phyloP scores from a whole-genome alignment of 2,113 vertebrate genomes.

The Peromyscus leucopus region DNA sequence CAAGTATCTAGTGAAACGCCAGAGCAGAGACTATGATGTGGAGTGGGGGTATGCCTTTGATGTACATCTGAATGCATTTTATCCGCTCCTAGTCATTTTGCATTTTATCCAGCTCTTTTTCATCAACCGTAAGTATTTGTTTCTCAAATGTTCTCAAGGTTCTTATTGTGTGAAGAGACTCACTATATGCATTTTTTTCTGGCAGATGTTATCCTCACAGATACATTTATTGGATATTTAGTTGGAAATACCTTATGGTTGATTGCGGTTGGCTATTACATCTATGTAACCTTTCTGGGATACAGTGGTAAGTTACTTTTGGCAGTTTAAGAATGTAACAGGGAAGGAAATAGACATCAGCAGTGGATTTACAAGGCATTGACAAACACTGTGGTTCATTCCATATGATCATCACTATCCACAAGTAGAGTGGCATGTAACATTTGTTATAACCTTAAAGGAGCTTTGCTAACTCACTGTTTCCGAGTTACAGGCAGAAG shows the following conservation, averaged over 20 bases:
- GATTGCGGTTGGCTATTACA: constrained; percentile 96
- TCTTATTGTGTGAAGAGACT: constrained; percentile 22
- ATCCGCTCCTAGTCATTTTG: constrained; percentile 96
- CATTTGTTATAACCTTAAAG: background rate
- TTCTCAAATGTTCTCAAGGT: background rate
- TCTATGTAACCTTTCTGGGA: constrained; percentile 98
- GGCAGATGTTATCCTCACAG: constrained; percentile 93
- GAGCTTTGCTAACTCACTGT: background rate
- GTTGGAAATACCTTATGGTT: constrained; percentile 97
- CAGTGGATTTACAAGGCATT: background rate
- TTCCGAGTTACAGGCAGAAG: background rate
- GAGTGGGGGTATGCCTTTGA: constrained; percentile 99
- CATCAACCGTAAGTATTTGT: constrained; percentile 95
- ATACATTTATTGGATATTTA: constrained; percentile 90
- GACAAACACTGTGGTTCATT: background rate
- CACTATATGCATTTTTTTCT: constrained; percentile 72
- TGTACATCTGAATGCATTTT: constrained; percentile 98
- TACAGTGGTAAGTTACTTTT: constrained; percentile 93
- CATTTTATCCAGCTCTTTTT: constrained; percentile 99
- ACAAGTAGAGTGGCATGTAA: background rate
- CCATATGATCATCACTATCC: background rate
- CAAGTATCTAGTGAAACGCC: constrained; percentile 95
- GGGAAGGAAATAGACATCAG: background rate
- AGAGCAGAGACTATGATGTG: constrained; percentile 94
- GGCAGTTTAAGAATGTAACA: background rate